phyloP scores from a whole-genome alignment of 2,113 vertebrate species.

The Proteles cristata region DNA sequence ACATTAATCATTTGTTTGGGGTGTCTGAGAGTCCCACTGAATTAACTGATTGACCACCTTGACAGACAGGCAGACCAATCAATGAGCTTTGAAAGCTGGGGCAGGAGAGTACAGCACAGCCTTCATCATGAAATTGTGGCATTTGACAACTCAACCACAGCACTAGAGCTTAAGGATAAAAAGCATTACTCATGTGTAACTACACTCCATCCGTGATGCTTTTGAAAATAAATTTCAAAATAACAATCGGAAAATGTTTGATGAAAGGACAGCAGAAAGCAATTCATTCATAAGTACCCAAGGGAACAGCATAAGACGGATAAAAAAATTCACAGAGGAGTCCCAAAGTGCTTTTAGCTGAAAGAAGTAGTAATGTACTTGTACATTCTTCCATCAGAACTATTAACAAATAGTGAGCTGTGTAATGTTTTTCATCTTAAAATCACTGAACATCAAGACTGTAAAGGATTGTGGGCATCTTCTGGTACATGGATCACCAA shows the following conservation, averaged over 20 bases:
- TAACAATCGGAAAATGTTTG: not conserved
- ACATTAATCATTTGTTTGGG: not conserved
- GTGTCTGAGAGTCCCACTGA: not conserved
- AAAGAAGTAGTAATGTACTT: not conserved
- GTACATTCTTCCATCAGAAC: not conserved
- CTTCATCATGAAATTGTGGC: not conserved
- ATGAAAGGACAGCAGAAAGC: not conserved
- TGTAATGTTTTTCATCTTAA: not conserved
- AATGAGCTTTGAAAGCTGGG: not conserved
- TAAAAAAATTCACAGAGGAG: conserved; percentile 8
- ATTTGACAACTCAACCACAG: not conserved
- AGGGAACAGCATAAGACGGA: not conserved
- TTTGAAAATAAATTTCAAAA: conserved; percentile 40
- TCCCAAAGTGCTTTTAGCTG: not conserved
- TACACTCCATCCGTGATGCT: not conserved
- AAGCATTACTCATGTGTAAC: not conserved
- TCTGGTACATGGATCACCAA: not conserved
- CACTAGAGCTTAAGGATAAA: not conserved
- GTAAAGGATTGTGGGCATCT: not conserved
- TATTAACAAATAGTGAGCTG: not conserved
- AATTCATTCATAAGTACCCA: not conserved
- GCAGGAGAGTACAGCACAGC: not conserved
- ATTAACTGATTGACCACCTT: not conserved
- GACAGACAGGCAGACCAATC: not conserved
- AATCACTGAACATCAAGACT: not conserved